Evolutionary conservation across 2,113 vertebrate genomes (phyloP), one percentile per base, ranked within the genome.

Genomic region (Triplophysa dalaica): DNA sequence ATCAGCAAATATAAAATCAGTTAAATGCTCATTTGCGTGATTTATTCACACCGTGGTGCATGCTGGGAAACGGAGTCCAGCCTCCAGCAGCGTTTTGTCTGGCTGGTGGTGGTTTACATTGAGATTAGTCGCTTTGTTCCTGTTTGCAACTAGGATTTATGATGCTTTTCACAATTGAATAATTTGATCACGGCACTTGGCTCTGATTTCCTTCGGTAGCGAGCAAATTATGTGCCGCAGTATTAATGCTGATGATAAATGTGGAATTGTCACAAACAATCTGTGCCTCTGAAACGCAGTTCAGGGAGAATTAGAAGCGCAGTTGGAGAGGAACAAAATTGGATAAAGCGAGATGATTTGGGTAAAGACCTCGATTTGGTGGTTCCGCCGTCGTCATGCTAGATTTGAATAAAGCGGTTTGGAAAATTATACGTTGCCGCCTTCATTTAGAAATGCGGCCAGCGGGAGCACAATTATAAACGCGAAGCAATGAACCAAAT

Each of bases 341-440:
- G 66, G 29, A 45, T 48, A 68, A 78, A 64, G 60, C 21, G 75
- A 38, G 52, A 70, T 38, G 74, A 60, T 77, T 70, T 3, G 29
- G 45, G 38, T 50, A 84, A 45, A 45, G 67, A 79, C 43, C 70
- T 50, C 26, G 69, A 50, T 66, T 83, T 29, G 65, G 52, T 54
- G 54, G 48, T 63, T 58, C 68, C 84, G 79, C 24, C n/a, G 16
- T 13, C 75, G 72, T 78, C 69, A 54, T 54, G 19, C 48, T 17
- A 1, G 22, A 75, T 81, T 81, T 41, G 33, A 83, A 83, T 75
- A 70, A 70, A 68, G 24, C 10, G 52, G 52, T 78, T 22, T 72
- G 78, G 78, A 87, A 77, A 84, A 88, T 84, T 68, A 68, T 60
- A 84, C 11, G 45, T 84, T 87, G 78, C 76, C 78, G 72, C 63